Percentiles rank a stretch among this genome's conserved stretches.
Evolutionary conservation across 37 sponge, comb jelly and placozoan species (phyloP).

Genomic region (Cliona cf. orientalis): DNA sequence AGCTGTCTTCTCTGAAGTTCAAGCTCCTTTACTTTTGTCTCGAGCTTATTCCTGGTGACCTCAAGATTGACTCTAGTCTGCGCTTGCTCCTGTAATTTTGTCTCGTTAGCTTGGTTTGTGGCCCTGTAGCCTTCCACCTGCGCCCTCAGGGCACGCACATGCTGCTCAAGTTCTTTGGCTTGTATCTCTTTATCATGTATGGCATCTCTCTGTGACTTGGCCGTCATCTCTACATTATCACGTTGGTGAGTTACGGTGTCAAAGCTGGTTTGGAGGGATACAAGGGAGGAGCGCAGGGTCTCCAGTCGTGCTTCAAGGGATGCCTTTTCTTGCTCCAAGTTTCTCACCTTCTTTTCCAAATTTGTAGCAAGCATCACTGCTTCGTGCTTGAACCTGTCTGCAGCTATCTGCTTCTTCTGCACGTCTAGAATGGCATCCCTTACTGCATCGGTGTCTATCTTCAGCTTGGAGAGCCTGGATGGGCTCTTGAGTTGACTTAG

Average conservation of each 20-base stretch:
- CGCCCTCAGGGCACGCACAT: slow-evolving; percentile 8
- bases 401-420: slow-evolving; percentile 43
- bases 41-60: slow-evolving; percentile 4
- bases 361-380: background rate
- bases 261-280: slow-evolving; percentile 17
- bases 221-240: background rate
- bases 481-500: background rate
- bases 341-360: slow-evolving; percentile 17
- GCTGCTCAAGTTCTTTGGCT: slow-evolving; percentile 3
- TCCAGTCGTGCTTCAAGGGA: slow-evolving; percentile 24
- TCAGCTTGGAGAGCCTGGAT: background rate
- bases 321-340: slow-evolving; percentile 33
- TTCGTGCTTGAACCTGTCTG: slow-evolving; percentile 24
- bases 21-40: slow-evolving; percentile 12
- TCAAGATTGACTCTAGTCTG: background rate
- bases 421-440: slow-evolving; percentile 50
- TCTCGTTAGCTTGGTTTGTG: slow-evolving; percentile 10
- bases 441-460: slow-evolving; percentile 11
- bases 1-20: slow-evolving; percentile 3
- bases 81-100: slow-evolving; percentile 8
- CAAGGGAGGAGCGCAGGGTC: slow-evolving; percentile 5
- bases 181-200: background rate
- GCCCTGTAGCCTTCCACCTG: slow-evolving; percentile 13
- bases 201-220: slow-evolving; percentile 1
- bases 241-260: slow-evolving; percentile 19